These are phyloP conservation scores for Paracanthobrama guichenoti DNA, from an alignment of 2,113 vertebrate species.

Conservation along the genomic window DNA sequence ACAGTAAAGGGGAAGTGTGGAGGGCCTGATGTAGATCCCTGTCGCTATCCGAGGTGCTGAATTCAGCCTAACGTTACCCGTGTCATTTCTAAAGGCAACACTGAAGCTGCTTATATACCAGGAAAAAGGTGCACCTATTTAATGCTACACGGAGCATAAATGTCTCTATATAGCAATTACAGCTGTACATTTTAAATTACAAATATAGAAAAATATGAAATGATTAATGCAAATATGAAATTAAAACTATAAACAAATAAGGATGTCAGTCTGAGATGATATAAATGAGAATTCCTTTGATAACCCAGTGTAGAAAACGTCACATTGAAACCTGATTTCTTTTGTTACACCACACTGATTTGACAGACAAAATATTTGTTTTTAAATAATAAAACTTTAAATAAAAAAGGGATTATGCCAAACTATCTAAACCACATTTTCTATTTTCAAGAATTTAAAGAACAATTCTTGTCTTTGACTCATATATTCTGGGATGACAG, in stretches of 20 bases:
- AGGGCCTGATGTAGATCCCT: neutral
- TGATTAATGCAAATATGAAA: too few species aligned
- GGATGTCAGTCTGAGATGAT: neutral
- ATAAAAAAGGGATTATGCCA: too few species aligned
- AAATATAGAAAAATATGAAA: too few species aligned
- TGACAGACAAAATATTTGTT: neutral
- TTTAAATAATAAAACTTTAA: neutral
- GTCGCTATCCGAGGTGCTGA: slow-evolving; percentile 67
- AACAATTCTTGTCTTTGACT: neutral
- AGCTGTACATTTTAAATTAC: too few species aligned
- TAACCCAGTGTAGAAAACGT: too few species aligned
- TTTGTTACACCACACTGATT: neutral
- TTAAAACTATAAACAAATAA: neutral
- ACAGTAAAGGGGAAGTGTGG: neutral
- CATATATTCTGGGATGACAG: neutral
- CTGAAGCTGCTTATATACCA: neutral
- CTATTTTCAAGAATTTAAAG: too few species aligned
- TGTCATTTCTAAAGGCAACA: neutral
- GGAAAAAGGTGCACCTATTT: neutral
- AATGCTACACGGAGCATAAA: neutral
- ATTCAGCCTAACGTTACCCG: neutral
- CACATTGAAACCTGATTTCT: neutral
- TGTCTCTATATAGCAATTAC: too few species aligned
- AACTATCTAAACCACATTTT: too few species aligned
- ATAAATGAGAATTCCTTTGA: neutral